These are phyloP conservation scores for Malthinus flaveolus DNA, from an alignment of 2,888 invertebrate species.

Conservation along the genomic window DNA sequence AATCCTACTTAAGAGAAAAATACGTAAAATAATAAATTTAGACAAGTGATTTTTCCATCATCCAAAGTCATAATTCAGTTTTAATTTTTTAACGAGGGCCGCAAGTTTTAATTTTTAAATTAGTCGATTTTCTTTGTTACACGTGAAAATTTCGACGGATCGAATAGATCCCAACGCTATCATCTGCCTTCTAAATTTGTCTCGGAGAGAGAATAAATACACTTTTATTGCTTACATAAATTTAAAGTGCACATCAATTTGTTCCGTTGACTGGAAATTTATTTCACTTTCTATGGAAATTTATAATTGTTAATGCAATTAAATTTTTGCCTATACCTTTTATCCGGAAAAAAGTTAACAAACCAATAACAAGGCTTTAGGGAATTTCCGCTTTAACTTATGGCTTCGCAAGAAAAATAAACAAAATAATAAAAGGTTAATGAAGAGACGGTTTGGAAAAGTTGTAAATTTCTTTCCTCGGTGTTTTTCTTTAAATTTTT, in stretches of 20 bases:
- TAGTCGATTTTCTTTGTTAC: constrained; percentile 15
- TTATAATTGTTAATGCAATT: constrained; percentile 30
- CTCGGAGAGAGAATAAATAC: constrained; percentile 38
- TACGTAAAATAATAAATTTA: constrained; percentile 41
- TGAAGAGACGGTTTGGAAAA: too few relatives aligned
- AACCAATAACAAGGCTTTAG: too few relatives aligned
- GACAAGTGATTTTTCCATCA: constrained; percentile 33
- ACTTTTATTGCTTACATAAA: constrained; percentile 40
- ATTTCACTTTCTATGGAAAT: constrained; percentile 35
- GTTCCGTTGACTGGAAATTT: constrained; percentile 38
- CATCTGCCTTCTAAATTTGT: constrained; percentile 35
- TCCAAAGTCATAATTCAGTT: constrained; percentile 19
- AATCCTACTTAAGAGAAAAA: constrained; percentile 49
- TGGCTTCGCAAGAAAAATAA: too few relatives aligned
- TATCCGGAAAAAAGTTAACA: too few relatives aligned
- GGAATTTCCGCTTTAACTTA: too few relatives aligned
- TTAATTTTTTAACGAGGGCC: background rate
- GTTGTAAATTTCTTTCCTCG: too few relatives aligned
- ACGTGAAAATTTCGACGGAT: constrained; percentile 26
- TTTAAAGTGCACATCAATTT: constrained; percentile 38
- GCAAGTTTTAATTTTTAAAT: background rate
- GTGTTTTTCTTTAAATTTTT: too few relatives aligned
- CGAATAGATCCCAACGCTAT: constrained; percentile 36
- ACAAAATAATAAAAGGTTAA: too few relatives aligned
- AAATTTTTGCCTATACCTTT: background rate